These are phyloP conservation scores for Agapetus fuscipes DNA, from an alignment of 2,888 invertebrate genomes.

Conservation along the genomic window DNA sequence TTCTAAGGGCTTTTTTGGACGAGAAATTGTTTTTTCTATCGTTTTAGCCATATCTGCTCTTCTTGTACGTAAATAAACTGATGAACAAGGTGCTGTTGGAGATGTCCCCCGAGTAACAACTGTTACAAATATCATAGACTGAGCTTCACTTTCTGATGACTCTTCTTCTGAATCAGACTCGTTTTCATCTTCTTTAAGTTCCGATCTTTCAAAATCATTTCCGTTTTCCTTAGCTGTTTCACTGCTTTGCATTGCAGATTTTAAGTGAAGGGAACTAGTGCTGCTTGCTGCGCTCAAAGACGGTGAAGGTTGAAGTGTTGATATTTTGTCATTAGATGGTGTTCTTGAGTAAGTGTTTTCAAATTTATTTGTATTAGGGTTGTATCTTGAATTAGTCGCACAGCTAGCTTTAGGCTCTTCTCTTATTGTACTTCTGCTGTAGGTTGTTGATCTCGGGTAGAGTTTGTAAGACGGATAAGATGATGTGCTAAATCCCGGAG, in stretches of 20 bases:
- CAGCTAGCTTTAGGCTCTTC: slow-evolving; percentile 14
- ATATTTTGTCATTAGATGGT: slow-evolving; percentile 6
- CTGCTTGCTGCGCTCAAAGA: not conserved
- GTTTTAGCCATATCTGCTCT: slow-evolving; percentile 65
- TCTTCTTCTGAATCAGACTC: slow-evolving; percentile 25
- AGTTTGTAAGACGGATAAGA: slow-evolving; percentile 42
- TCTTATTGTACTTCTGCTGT: slow-evolving; percentile 11
- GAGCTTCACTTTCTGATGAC: slow-evolving; percentile 31
- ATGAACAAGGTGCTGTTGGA: slow-evolving; percentile 61
- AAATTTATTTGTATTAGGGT: slow-evolving; percentile 12
- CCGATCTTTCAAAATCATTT: no score
- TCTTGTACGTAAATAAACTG: slow-evolving; percentile 51
- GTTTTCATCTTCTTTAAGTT: slow-evolving; percentile 22
- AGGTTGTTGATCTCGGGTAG: slow-evolving; percentile 35
- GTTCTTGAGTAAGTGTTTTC: slow-evolving; percentile 10
- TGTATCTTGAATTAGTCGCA: slow-evolving; percentile 9
- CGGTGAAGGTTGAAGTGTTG: slow-evolving; percentile 1
- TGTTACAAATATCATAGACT: slow-evolving; percentile 41
- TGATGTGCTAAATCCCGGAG: slow-evolving; percentile 38
- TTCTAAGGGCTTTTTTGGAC: slow-evolving; percentile 45
- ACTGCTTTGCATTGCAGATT: not conserved
- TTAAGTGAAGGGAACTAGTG: no score
- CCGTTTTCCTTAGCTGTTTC: slow-evolving; percentile 23
- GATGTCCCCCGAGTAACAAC: slow-evolving; percentile 70
- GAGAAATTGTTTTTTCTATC: slow-evolving; percentile 57